Conservation (phyloP, 2,797 vertebrate genomes). For the Carduelis carduelis region DNA sequence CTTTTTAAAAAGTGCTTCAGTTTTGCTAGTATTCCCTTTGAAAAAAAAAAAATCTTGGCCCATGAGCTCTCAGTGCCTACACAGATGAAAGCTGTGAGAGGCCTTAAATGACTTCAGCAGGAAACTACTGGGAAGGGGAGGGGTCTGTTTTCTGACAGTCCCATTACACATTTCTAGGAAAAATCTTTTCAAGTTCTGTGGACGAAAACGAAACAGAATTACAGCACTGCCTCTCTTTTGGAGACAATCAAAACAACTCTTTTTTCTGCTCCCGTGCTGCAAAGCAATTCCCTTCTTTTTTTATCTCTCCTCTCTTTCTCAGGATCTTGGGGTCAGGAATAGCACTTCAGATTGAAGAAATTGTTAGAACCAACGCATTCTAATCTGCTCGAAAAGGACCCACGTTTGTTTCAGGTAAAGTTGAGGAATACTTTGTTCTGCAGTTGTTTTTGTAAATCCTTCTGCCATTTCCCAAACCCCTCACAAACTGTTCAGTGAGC, state of each 20-base stretch:
- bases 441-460: neutral
- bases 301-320: neutral
- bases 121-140: conserved; percentile 61
- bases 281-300: neutral
- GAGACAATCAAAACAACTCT: conserved; percentile 16
- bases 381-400: neutral
- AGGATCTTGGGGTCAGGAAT: neutral
- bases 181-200: conserved; percentile 42
- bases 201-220: conserved; percentile 48
- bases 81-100: conserved; percentile 57
- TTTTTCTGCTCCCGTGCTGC: neutral
- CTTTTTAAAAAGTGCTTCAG: neutral
- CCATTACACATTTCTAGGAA: conserved; percentile 56
- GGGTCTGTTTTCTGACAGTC: conserved; percentile 63
- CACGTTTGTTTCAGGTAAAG: neutral
- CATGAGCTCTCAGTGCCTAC: neutral
- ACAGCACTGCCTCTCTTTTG: conserved; percentile 28
- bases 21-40: conserved; percentile 12
- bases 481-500: neutral
- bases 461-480: neutral
- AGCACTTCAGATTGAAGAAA: neutral
- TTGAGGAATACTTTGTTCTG: neutral
- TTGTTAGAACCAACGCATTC: neutral
- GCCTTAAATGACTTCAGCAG: conserved; percentile 66
- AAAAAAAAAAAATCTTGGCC: conserved; percentile 41